A percentile compares a stretch with the other conserved stretches of the same genome.
Conservation (phyloP, 2,888 invertebrate species). For the Aquatica leii region DNA sequence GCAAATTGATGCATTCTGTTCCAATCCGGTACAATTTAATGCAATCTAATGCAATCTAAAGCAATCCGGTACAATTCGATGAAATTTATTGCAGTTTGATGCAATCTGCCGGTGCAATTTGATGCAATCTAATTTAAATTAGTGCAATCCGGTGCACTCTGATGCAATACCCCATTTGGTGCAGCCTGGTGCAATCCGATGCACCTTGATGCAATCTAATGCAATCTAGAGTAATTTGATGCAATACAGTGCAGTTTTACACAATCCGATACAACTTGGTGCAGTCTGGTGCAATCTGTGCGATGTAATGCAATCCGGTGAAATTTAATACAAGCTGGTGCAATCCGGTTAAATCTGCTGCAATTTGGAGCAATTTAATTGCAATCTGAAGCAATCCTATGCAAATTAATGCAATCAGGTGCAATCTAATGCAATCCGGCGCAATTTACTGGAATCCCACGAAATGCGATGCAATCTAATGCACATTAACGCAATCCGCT, state of each 20-base stretch:
- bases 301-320: background rate
- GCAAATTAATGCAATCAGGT: no score
- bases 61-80: background rate
- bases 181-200: background rate
- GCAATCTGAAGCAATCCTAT: no score
- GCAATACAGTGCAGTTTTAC: background rate
- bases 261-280: background rate
- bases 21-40: background rate
- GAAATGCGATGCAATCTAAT: background rate
- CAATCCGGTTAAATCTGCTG: no score
- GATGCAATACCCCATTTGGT: background rate
- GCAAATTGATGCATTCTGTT: background rate
- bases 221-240: no score
- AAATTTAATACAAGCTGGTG: background rate
- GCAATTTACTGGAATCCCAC: no score
- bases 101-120: background rate
- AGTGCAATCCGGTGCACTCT: background rate
- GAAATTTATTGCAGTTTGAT: background rate
- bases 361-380: no score
- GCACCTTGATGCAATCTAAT: background rate
- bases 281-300: background rate
- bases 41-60: background rate
- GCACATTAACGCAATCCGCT: background rate
- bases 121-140: background rate
- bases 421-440: no score